Evolutionary conservation across 1,140 invertebrate species (phyloP), one percentile per base, ranked within the genome.

Genomic region (Bombyx mandarina): DNA sequence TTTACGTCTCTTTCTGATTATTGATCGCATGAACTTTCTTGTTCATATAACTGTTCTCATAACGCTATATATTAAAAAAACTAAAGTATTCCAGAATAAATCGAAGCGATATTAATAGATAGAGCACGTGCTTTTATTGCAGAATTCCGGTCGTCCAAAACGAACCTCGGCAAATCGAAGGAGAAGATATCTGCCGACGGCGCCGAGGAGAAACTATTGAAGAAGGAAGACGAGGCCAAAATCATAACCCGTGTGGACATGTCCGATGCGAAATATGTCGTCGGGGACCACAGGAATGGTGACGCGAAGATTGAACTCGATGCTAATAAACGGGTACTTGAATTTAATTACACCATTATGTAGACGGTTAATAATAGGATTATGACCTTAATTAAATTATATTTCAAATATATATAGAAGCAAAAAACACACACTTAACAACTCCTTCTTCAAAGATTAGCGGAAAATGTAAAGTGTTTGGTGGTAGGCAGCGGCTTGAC

Each of bases 261-360:
- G 71, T 82, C 86, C 1, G 91, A 91, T 76, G 92, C 94, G 1
- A 94, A 94, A 82, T 94, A 93, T 63, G 91, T 92, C 44, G 89
- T 88, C 4, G 90, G 86, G 42, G 92, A 93, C 70, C 90, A 92
- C 57, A 88, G 93, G 67, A 96, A 96, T 90, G 95, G 95, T 1
- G 95, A 96, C 75, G 93, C 95, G 0, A 96, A 96, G 85, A 92
- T 97, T 48, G 93, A 97, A 71, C 94, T 96, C 45, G 92, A 94
- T 58, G 88, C 89, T 35, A 86, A 90, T 44, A 90, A 90, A 62
- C 86, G 88, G 85, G 90, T 91, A 66, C 26, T 35, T 35, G 26
- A 35, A 35, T 35, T 35, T 35, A 35, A 35, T 35, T 35, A 35
- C 26, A 35, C 26, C 26, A 35, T 35, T 35, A 35, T 35, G 4